phyloP scores from a whole-genome alignment of 2,888 invertebrate genomes.

The Drosophila glabriapex region DNA sequence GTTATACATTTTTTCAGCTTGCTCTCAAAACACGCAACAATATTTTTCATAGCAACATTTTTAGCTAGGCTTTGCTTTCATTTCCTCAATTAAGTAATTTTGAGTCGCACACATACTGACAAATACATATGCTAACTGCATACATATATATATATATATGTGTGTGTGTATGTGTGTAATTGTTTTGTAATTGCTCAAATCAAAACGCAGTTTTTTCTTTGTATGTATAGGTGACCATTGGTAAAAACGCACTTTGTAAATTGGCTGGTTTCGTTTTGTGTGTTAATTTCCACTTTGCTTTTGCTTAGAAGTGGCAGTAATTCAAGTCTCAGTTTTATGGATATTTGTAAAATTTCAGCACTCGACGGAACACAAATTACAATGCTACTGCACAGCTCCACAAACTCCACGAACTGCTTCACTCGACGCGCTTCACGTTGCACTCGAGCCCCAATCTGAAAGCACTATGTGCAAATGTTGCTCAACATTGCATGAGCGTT shows the following conservation, averaged over 20 bases:
- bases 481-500: conserved; percentile 28
- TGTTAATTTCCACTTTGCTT: conserved; percentile 47
- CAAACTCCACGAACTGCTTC: conserved; percentile 60
- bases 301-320: conserved; percentile 44
- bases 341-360: conserved; percentile 55
- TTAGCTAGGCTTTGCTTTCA: conserved; percentile 49
- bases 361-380: conserved; percentile 53
- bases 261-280: conserved; percentile 40
- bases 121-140: conserved; percentile 13
- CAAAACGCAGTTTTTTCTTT: conserved; percentile 16
- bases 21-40: conserved; percentile 64
- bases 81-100: conserved; percentile 62
- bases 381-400: conserved; percentile 56
- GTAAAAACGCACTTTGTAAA: conserved; percentile 63
- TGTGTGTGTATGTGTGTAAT: conserved; percentile 10
- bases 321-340: conserved; percentile 44
- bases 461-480: conserved; percentile 45
- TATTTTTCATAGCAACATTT: conserved; percentile 47
- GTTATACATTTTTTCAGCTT: conserved; percentile 66
- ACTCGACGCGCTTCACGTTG: conserved; percentile 55
- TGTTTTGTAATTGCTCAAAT: conserved; percentile 32
- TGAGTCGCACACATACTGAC: conserved; percentile 27
- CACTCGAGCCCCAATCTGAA: conserved; percentile 64
- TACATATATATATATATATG: conserved; percentile 1
- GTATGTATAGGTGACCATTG: background rate